Base-by-base conservation (phyloP, 1,140 invertebrate species). In the Cydia pomonella region DNA sequence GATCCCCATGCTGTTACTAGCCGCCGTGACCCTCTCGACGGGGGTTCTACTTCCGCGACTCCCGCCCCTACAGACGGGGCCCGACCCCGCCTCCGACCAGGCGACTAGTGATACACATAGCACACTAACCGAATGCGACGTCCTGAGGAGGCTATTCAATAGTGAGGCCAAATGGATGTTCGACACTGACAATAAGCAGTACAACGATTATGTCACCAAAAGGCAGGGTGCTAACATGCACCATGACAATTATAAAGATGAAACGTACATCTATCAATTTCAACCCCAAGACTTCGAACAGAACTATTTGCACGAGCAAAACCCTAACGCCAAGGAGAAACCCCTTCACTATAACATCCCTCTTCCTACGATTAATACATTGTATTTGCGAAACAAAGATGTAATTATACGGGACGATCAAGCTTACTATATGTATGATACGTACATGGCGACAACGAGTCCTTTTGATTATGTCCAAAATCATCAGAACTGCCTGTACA, bases 21-120 rank as follows among this genome's bases (percentile, higher is more conserved):
- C 87, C 29, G 85, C 85, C 63, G 84, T 86, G 44, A 88, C 89
- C 25, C 75, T 92, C 38, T 89, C 88, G 13, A 88, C 88, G 72
- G 90, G 90, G 75, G 87, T 90, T 76, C 82, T 92, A 83, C 87
- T 92, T 82, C 89, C 89, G 83, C 78, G 90, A 73, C 72, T 87
- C 72, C 81, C 84, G 47, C 80, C 84, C 73, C 85, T 86, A 63
- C 81, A 87, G 66, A 73, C 84, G 9, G 82, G 85, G n/a, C 76
- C 78, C 69, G 82, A 90, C 72, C 80, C 38, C 41, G 78, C 72
- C 74, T 77, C 75, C 33, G 29, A 33, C 16, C 63, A 66, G 10
- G 18, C 27, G n/a, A 10, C 1, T 59, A 59, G 18, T 59, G 53
- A 59, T 59, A 59, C 18, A 69, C 64, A 33, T 18, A 33, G 29